A percentile compares a stretch with the other conserved stretches of the same genome.
These are phyloP conservation scores for Dolichopus griseipennis DNA, from an alignment of 2,888 invertebrate genomes.

Conservation along the genomic window DNA sequence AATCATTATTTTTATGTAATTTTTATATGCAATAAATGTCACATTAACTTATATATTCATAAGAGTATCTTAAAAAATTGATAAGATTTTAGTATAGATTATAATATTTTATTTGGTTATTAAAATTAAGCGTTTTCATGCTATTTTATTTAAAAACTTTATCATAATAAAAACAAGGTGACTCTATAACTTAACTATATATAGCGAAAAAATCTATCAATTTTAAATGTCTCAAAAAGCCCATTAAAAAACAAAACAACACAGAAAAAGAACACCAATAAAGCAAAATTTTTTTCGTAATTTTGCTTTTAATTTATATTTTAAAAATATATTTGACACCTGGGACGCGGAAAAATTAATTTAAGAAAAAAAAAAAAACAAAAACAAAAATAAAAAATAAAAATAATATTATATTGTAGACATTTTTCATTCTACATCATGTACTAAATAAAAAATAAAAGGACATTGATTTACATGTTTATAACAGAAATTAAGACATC, in stretches of 20 bases:
- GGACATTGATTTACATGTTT: conserved; percentile 4
- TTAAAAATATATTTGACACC: background rate
- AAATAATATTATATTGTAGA: no score
- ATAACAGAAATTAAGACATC: conserved; percentile 3
- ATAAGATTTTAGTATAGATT: background rate
- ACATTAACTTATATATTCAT: background rate
- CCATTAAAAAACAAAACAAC: no score
- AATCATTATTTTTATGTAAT: background rate
- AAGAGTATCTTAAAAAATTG: background rate
- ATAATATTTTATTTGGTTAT: background rate
- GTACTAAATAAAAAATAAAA: background rate
- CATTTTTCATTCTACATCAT: no score
- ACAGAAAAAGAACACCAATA: background rate
- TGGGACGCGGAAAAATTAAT: conserved; percentile 2
- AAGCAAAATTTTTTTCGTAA: background rate
- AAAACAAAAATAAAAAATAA: no score
- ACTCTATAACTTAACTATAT: no score
- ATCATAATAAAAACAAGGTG: no score
- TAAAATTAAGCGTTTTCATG: background rate
- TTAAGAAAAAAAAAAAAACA: background rate
- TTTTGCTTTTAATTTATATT: background rate
- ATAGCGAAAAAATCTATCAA: no score
- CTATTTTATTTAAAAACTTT: background rate
- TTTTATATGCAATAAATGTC: background rate
- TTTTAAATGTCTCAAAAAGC: no score